Evolutionary conservation across 2,888 invertebrate species (phyloP), one percentile per base, ranked within the genome.

Genomic region (Campopleginae sp.): DNA sequence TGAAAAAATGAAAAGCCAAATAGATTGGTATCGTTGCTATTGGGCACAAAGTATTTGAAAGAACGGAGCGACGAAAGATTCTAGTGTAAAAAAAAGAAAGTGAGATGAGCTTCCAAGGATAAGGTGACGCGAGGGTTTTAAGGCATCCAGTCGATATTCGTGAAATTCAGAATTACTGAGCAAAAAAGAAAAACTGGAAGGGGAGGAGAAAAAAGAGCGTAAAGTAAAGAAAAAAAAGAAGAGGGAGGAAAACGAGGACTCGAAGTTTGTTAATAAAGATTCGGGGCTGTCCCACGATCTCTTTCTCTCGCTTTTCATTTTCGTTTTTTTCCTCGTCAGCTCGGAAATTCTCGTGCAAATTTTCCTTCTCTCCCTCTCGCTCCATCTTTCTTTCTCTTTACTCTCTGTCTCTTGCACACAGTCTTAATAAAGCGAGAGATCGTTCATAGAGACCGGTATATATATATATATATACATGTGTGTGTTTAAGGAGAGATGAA

Each of bases 101-200:
- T 4, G 4, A n/a, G 4, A 17, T 5, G 14, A 46, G 58, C 27
- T 79, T 65, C 48, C 19, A 66, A 48, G 80, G 72, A 80, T 77
- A 72, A 80, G 58, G 80, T 84, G 65, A 72, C 76, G 54, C 65
- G 65, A 71, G 65, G 10, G 12, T 51, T 66, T 33, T 10, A 19
- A 58, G 65, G 54, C 42, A 75, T 74, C 44, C 48, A 38, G 71
- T n/a, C 44, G 83, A 80, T 80, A 61, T 65, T 70, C 85, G 80
- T 83, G 78, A 85, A 84, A 88, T 88, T 88, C 65, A 87, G 87
- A 88, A 90, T 80, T 76, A 65, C 87, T 78, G 79, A 77, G 72
- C 23, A 65, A 38, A 76, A 54, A 81, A 72, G 38, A 48, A 27
- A 70, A 70, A 72, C 27, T 76, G 70, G 48, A 54, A 51, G 54